phyloP scores from a whole-genome alignment of 1,140 invertebrate genomes.

The Myzus persicae region DNA sequence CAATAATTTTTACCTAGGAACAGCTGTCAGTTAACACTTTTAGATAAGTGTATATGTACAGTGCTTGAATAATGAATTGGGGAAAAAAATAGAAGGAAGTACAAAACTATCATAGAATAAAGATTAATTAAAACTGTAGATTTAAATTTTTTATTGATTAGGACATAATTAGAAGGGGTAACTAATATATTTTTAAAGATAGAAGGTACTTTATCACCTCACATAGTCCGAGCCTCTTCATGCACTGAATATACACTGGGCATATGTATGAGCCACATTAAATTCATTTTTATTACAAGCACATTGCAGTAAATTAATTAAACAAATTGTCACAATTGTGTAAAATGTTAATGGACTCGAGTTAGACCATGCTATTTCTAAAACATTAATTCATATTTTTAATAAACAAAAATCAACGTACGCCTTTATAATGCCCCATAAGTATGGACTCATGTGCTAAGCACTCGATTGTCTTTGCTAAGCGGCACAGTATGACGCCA shows the following conservation, averaged over 20 bases:
- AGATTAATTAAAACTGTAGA: too few relatives aligned
- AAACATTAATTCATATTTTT: background rate
- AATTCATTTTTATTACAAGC: background rate
- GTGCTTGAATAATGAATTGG: too few relatives aligned
- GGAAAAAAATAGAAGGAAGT: too few relatives aligned
- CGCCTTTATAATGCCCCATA: constrained; percentile 45
- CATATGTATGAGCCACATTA: background rate
- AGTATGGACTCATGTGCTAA: constrained; percentile 67
- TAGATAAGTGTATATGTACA: background rate
- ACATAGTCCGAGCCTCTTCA: too few relatives aligned
- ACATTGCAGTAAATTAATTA: background rate
- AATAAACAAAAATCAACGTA: constrained; percentile 26
- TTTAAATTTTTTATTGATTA: too few relatives aligned
- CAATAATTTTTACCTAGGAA: background rate
- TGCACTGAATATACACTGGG: too few relatives aligned
- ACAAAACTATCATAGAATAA: too few relatives aligned
- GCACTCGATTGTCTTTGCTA: constrained; percentile 73
- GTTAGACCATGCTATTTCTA: background rate
- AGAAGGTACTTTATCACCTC: too few relatives aligned
- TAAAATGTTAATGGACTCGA: background rate
- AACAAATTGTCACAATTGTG: background rate
- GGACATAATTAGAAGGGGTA: too few relatives aligned
- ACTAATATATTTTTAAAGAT: too few relatives aligned
- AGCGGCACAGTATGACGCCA: constrained; percentile 79
- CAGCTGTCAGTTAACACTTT: background rate